Percentiles rank a stretch among this genome's conserved stretches.
Evolutionary conservation across 64 coral and sea anemone species (phyloP).

Genomic region (Montipora cactus): DNA sequence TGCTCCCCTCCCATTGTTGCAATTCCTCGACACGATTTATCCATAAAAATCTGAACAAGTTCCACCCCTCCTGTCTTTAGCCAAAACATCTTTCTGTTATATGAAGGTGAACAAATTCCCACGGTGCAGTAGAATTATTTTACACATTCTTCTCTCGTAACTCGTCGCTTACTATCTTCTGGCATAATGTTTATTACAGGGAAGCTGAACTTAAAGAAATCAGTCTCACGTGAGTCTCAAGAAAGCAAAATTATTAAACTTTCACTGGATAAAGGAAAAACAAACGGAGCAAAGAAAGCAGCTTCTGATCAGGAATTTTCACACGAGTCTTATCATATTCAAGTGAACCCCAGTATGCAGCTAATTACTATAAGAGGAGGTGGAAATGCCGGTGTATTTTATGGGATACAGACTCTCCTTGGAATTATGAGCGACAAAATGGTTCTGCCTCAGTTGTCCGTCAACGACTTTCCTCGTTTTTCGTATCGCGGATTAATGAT

Average conservation of each 20-base stretch:
- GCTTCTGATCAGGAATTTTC: not conserved
- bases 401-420: slow-evolving; percentile 71
- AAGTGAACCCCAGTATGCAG: slow-evolving; percentile 26
- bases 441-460: slow-evolving; percentile 44
- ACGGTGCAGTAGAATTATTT: no score
- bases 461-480: slow-evolving; percentile 67
- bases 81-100: no score
- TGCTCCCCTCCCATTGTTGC: no score
- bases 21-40: no score
- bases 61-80: no score
- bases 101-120: no score
- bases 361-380: slow-evolving; percentile 53
- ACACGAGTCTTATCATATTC: slow-evolving; percentile 42
- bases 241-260: slow-evolving; percentile 2
- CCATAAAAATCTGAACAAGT: no score
- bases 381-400: slow-evolving; percentile 60
- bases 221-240: not conserved
- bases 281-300: not conserved
- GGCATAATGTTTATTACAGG: not conserved
- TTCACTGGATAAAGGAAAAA: not conserved
- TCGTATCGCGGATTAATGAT: slow-evolving; percentile 62
- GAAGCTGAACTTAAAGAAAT: slow-evolving; percentile 28
- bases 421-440: slow-evolving; percentile 28
- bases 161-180: no score
- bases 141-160: no score